phyloP scores from a whole-genome alignment of 2,113 vertebrate genomes.

The Lamprologus ornatipinnis region DNA sequence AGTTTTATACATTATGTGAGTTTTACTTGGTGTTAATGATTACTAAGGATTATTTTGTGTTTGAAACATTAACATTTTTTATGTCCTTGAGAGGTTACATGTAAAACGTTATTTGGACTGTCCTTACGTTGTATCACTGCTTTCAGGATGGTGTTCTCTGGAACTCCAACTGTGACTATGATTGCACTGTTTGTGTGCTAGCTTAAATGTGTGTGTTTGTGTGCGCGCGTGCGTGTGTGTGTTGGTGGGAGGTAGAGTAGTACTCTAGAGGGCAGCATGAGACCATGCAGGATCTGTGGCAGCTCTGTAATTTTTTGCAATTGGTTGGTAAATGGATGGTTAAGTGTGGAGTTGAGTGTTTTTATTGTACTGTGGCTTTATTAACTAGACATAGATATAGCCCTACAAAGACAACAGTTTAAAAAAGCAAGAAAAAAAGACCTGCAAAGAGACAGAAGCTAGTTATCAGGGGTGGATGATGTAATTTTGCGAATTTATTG shows the following conservation, averaged over 20 bases:
- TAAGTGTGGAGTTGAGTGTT: background rate
- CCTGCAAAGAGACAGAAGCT: background rate
- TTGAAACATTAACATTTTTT: conserved; percentile 36
- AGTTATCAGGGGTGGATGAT: background rate
- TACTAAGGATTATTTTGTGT: background rate
- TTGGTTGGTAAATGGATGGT: background rate
- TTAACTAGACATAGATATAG: background rate
- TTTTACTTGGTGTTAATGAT: background rate
- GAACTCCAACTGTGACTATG: background rate
- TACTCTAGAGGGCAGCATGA: conserved; percentile 88
- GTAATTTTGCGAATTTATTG: background rate
- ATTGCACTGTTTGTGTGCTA: background rate
- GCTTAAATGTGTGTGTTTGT: background rate
- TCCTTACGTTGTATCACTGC: conserved; percentile 7
- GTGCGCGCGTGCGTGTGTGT: background rate
- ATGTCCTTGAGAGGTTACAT: conserved; percentile 24
- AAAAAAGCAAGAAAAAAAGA: background rate
- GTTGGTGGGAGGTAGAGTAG: background rate
- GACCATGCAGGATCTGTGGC: conserved; percentile 54
- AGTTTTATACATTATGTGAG: background rate
- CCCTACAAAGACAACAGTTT: background rate
- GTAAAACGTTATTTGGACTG: conserved; percentile 44
- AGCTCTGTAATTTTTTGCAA: background rate
- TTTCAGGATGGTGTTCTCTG: background rate
- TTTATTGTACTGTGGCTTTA: background rate